Base-by-base conservation (phyloP, 2,888 invertebrate species). In the Drosophila niveifrons region DNA sequence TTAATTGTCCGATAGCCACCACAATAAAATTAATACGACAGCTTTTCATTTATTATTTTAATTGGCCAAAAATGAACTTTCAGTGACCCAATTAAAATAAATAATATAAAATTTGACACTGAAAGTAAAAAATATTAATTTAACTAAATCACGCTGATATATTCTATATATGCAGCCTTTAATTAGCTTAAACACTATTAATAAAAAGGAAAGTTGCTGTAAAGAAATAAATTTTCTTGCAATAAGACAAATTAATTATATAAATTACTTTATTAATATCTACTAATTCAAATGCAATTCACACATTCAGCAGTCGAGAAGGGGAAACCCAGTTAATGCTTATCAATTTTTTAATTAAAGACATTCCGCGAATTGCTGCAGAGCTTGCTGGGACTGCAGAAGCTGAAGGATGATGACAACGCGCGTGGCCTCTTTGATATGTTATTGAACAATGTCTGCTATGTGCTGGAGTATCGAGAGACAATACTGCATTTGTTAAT, bases 391-490 rank as follows among this genome's bases (percentile, higher is more conserved):
- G 95, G 94, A 11, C 97, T 99, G 96, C 97, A 97, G 91, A 95
- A 94, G 90, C 95, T 95, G 67, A 91, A 93, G 2, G 96, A 97
- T 90, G 92, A 93, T 29, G 92, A 93, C 39, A 94, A 94, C 23
- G 95, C 98, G 1, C 94, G 94, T 77, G 96, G 96, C 59, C 96
- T 97, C 13, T 95, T 97, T 43, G 96, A 95, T 93, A 96, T 97
- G 84, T 95, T 99, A 78, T 96, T 98, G 92, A 96, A 96, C 92
- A 97, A 97, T 92, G 95, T 98, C 76, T 97, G 99, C 93, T 99
- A 99, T 93, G 96, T 98, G 48, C 94, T 97, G 82, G 99, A 99
- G 92, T 98, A 98, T 92, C 94, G 99, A 74, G 99, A 99, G 92
- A 95, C 98, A 79, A 95, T 98, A 88, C 93, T 98, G 63, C 94